Base-by-base conservation (phyloP, 2,797 vertebrate species). In the Smutsia gigantea region DNA sequence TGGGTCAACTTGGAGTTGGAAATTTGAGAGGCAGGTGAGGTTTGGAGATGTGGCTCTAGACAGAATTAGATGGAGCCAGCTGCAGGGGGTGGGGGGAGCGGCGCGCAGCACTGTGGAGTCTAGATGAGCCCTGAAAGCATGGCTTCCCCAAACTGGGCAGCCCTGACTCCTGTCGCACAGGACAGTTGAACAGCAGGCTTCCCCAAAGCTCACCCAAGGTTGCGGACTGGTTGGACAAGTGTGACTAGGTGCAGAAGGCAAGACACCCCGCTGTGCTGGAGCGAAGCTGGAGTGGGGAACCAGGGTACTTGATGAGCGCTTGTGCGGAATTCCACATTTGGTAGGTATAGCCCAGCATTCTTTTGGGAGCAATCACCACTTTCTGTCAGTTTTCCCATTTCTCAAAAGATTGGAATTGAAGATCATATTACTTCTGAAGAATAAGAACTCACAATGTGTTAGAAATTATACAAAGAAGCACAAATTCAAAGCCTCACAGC, bases 391-490 rank as follows among this genome's bases (percentile, higher is more conserved):
- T 69, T 95, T 82, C 51, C n/a, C 10, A 51, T 29, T 64, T 81
- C 75, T 49, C 17, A 61, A 66, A 95, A 96, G 83, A 82, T 27
- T 71, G 31, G 64, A 78, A 71, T 29, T 79, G 55, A 82, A 90
- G 63, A 63, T 42, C 1, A 5, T 18, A 75, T 19, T 92, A 90
- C 68, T 95, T 92, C 42, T 71, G 83, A 92, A 93, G 86, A 93
- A 27, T 27, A 78, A 90, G 51, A 90, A 96, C 49, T 92, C 69
- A 29, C 0, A 61, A 27, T 31, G 53, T 89, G 31, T 82, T 61
- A 71, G 55, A 83, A 78, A 83, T 37, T 79, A 31, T 25, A 49
- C 53, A 61, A 77, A 72, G 39, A 77, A 57, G 7, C 18, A 79
- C 3, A 18, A 46, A 64, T n/a, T 15, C 39, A 53, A 88, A 92